A percentile compares a stretch with the other conserved stretches of the same genome.
These are phyloP conservation scores for Salminus brasiliensis DNA, from an alignment of 2,113 vertebrate species.

Conservation along the genomic window DNA sequence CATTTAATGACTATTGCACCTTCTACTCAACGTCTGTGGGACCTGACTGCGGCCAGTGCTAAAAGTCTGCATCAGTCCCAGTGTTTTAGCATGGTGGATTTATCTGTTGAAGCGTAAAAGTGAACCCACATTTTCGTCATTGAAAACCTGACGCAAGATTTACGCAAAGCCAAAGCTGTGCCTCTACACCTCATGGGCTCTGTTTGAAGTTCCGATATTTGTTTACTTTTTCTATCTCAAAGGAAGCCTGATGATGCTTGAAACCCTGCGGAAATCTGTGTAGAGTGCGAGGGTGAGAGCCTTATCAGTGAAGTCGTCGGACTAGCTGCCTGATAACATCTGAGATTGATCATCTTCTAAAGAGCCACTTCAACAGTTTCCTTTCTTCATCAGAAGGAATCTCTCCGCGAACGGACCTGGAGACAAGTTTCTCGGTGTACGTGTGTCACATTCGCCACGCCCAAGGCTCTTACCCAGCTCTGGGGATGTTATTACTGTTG, in stretches of 20 bases:
- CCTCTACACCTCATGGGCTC: constrained; percentile 12
- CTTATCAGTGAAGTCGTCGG: constrained; percentile 1
- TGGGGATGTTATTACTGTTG: background rate
- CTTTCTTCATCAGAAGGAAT: background rate
- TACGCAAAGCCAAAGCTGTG: constrained; percentile 20
- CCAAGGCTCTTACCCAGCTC: background rate
- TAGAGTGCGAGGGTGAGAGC: background rate
- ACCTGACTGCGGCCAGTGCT: no score
- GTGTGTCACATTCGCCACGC: background rate
- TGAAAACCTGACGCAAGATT: constrained; percentile 32
- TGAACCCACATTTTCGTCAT: background rate
- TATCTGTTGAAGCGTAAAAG: background rate
- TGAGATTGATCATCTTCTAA: background rate
- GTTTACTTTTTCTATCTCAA: constrained; percentile 20
- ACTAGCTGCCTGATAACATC: background rate
- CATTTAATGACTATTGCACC: no score
- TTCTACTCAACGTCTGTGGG: no score
- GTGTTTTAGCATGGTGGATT: background rate
- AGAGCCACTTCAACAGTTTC: background rate
- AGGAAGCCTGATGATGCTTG: background rate
- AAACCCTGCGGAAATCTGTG: background rate
- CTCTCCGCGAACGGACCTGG: background rate
- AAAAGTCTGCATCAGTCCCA: no score
- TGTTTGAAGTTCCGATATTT: constrained; percentile 18
- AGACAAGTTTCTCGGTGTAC: background rate